phyloP scores from a whole-genome alignment of 2,113 vertebrate species.

The Alosa alosa region DNA sequence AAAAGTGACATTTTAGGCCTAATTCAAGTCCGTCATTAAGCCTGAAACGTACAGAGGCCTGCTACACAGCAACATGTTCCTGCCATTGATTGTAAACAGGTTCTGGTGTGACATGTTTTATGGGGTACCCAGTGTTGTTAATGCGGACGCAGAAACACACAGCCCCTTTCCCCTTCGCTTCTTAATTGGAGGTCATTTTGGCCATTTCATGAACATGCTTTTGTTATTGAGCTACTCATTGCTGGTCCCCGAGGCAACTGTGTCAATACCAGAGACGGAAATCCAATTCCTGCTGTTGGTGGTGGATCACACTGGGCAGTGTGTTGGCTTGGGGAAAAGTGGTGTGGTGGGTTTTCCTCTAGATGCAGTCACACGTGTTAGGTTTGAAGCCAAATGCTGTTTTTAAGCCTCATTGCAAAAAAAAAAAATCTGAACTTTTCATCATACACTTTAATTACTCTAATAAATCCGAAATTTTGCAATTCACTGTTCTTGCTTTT shows the following conservation, averaged over 20 bases:
- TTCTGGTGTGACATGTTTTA: constrained; percentile 58
- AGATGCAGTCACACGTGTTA: background rate
- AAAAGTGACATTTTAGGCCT: background rate
- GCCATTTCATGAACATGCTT: constrained; percentile 64
- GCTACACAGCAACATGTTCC: constrained; percentile 23
- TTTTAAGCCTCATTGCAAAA: background rate
- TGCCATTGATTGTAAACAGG: constrained; percentile 67
- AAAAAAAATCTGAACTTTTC: background rate
- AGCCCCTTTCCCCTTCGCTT: constrained; percentile 51
- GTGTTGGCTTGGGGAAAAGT: constrained; percentile 48
- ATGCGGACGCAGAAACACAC: constrained; percentile 60
- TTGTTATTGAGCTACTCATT: constrained; percentile 56
- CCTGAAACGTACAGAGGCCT: constrained; percentile 19
- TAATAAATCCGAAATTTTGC: background rate
- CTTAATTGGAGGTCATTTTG: constrained; percentile 49
- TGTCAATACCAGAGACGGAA: constrained; percentile 71
- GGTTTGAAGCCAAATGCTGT: background rate
- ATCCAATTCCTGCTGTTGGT: constrained; percentile 54
- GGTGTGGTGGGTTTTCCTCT: background rate
- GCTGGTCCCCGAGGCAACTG: constrained; percentile 55
- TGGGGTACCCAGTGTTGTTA: constrained; percentile 67
- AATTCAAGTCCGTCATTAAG: background rate
- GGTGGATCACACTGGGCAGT: constrained; percentile 54
- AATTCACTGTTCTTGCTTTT: background rate
- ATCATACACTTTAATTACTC: constrained; percentile 3